Percentiles rank a stretch among this genome's conserved stretches.
Conservation (phyloP, 2,888 invertebrate species). For the Meandrusa payeni region DNA sequence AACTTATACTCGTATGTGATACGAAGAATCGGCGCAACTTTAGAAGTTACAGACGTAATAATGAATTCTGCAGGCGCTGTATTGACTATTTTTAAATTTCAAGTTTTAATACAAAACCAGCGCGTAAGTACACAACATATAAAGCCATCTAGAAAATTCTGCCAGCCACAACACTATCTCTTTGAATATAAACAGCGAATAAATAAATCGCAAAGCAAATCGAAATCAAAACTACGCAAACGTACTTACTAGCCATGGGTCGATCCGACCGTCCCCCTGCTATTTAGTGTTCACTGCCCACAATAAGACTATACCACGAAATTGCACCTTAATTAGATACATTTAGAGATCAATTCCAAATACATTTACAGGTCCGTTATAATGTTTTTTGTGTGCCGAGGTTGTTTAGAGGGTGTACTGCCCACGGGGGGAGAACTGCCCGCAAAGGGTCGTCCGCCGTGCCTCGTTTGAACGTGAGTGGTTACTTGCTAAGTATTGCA, state of each 20-base stretch:
- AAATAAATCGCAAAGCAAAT: slow-evolving; percentile 32
- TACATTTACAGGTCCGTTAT: slow-evolving; percentile 40
- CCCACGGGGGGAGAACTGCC: slow-evolving; percentile 76
- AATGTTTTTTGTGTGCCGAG: slow-evolving; percentile 59
- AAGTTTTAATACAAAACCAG: no score
- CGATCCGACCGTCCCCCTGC: slow-evolving; percentile 64
- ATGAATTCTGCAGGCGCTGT: no score
- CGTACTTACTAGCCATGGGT: slow-evolving; percentile 65
- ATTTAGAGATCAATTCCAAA: slow-evolving; percentile 38
- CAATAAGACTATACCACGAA: slow-evolving; percentile 33
- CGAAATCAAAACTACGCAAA: slow-evolving; percentile 74
- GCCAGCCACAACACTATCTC: not conserved
- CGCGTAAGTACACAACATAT: no score
- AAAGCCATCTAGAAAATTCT: not conserved
- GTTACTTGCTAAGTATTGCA: slow-evolving; percentile 14
- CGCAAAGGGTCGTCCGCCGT: slow-evolving; percentile 73
- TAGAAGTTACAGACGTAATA: no score
- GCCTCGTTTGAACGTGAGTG: slow-evolving; percentile 51
- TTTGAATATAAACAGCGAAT: slow-evolving; percentile 20
- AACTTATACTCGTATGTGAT: no score
- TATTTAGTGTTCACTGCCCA: slow-evolving; percentile 56
- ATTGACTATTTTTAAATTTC: no score
- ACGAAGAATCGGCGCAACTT: no score
- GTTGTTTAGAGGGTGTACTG: slow-evolving; percentile 73
- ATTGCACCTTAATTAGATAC: slow-evolving; percentile 19